These are phyloP conservation scores for Pristis pectinata DNA, from an alignment of 2,797 vertebrate species.

Conservation along the genomic window DNA sequence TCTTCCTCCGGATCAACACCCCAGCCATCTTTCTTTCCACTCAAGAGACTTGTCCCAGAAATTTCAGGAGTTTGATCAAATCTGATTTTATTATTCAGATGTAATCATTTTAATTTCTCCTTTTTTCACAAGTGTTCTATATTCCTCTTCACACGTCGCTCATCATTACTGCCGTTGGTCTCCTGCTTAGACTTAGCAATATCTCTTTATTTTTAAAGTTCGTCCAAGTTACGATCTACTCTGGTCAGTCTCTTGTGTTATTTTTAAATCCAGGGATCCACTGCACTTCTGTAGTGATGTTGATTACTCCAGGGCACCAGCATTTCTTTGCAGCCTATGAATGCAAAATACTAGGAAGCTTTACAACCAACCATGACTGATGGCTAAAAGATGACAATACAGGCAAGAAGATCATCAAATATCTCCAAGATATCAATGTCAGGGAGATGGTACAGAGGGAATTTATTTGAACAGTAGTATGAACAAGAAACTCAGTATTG, in stretches of 20 bases:
- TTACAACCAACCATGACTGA: too few relatives aligned
- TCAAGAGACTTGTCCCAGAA: not conserved
- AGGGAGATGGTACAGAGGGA: not conserved
- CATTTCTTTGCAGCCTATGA: not conserved
- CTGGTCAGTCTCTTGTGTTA: not conserved
- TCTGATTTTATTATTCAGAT: not conserved
- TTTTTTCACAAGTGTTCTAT: too few relatives aligned
- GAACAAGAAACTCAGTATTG: not conserved
- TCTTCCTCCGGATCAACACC: not conserved
- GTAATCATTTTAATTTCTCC: not conserved
- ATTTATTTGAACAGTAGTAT: not conserved
- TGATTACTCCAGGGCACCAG: not conserved
- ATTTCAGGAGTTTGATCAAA: not conserved
- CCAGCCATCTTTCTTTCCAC: not conserved
- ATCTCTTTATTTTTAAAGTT: not conserved
- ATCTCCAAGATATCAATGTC: too few relatives aligned
- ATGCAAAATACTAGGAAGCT: not conserved
- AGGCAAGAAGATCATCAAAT: too few relatives aligned
- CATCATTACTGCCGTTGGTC: not conserved
- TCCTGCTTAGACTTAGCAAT: not conserved
- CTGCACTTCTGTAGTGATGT: not conserved
- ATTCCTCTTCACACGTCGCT: not conserved
- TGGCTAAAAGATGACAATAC: too few relatives aligned
- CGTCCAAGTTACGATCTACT: not conserved
- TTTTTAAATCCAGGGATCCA: not conserved